These are phyloP conservation scores for Endotricha flammealis DNA, from an alignment of 2,888 invertebrate genomes.

Conservation along the genomic window DNA sequence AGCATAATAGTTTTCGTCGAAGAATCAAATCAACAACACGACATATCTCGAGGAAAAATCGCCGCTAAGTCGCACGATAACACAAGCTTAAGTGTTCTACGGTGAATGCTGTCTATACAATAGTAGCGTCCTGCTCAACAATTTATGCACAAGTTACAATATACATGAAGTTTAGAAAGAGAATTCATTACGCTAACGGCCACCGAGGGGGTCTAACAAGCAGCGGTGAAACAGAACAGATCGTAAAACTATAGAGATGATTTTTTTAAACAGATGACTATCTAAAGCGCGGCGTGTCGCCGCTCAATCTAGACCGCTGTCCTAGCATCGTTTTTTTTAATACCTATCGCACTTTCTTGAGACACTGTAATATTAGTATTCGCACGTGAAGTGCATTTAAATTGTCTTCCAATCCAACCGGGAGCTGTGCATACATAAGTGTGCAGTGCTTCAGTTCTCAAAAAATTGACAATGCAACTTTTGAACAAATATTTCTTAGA, in stretches of 20 bases:
- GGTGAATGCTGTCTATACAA: slow-evolving; percentile 49
- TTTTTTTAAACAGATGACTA: slow-evolving; percentile 28
- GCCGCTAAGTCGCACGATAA: slow-evolving; percentile 54
- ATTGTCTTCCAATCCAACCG: too few species aligned
- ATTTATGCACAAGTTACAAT: slow-evolving; percentile 51
- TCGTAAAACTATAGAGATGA: slow-evolving; percentile 38
- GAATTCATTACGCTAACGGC: slow-evolving; percentile 43
- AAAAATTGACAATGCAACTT: too few species aligned
- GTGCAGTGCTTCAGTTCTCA: too few species aligned
- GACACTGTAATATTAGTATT: too few species aligned
- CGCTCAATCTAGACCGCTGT: too few species aligned
- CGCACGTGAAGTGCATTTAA: too few species aligned
- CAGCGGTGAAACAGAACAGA: slow-evolving; percentile 46
- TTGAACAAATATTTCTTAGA: too few species aligned
- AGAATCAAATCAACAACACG: slow-evolving; percentile 49
- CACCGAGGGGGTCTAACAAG: slow-evolving; percentile 52
- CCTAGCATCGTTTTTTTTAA: too few species aligned
- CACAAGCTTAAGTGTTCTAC: slow-evolving; percentile 59
- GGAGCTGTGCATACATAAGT: too few species aligned
- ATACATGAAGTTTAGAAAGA: slow-evolving; percentile 43
- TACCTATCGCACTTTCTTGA: too few species aligned
- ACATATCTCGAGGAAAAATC: slow-evolving; percentile 47
- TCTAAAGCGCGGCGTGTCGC: slow-evolving; percentile 19
- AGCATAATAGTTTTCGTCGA: slow-evolving; percentile 60
- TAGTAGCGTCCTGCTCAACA: slow-evolving; percentile 50